These are phyloP conservation scores for Sarcophaga peregrina DNA, from an alignment of 1,140 invertebrate genomes.

Conservation along the genomic window DNA sequence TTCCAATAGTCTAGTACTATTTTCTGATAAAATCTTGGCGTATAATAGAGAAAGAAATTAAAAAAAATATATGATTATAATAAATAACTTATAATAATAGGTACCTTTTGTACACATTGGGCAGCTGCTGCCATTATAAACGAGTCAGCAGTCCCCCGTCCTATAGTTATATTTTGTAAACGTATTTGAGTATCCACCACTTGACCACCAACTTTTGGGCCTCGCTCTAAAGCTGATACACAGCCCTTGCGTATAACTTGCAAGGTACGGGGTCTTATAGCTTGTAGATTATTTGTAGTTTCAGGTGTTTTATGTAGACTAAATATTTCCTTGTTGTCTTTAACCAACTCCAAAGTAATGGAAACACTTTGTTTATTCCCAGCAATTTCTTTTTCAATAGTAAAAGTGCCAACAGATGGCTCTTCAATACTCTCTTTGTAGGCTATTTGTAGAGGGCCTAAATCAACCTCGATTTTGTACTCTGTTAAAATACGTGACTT, in stretches of 20 bases:
- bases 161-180: slow-evolving; percentile 80
- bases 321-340: slow-evolving; percentile 55
- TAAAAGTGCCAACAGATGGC: slow-evolving; percentile 68
- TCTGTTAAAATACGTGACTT: slow-evolving; percentile 87
- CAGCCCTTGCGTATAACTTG: slow-evolving; percentile 74
- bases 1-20: slow-evolving; percentile 78
- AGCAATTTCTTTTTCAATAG: slow-evolving; percentile 76
- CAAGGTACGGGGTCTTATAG: slow-evolving; percentile 72
- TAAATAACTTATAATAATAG: slow-evolving; percentile 18
- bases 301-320: slow-evolving; percentile 75
- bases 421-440: slow-evolving; percentile 83
- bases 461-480: slow-evolving; percentile 90
- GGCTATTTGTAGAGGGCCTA: slow-evolving; percentile 95
- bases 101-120: slow-evolving; percentile 82
- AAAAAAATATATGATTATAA: slow-evolving; percentile 44
- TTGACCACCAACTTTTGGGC: slow-evolving; percentile 78
- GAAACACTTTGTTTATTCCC: slow-evolving; percentile 70
- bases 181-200: slow-evolving; percentile 80
- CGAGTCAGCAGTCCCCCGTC: slow-evolving; percentile 78
- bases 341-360: slow-evolving; percentile 71
- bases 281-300: slow-evolving; percentile 72
- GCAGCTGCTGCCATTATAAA: slow-evolving; percentile 81
- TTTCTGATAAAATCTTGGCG: slow-evolving; percentile 73
- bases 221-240: slow-evolving; percentile 73
- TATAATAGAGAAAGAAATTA: slow-evolving; percentile 20